Percentiles rank a stretch among this genome's conserved stretches.
Evolutionary conservation across 2,888 invertebrate species (phyloP).

Genomic region (Mythimna impura): DNA sequence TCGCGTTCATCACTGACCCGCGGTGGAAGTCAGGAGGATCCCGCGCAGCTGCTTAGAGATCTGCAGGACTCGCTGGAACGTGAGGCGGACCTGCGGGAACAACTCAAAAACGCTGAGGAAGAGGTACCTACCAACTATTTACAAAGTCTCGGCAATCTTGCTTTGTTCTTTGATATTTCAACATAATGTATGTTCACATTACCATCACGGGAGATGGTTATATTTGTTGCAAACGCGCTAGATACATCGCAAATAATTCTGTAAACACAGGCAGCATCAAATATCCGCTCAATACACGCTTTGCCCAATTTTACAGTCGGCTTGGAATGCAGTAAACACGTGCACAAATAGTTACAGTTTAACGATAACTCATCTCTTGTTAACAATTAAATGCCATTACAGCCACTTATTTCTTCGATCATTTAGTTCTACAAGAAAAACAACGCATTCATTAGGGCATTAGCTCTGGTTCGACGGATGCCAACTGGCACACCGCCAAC

Average conservation of each 20-base stretch:
- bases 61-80: slow-evolving; percentile 97
- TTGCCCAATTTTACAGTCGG: slow-evolving; percentile 31
- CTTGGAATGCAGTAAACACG: slow-evolving; percentile 57
- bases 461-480: slow-evolving; percentile 71
- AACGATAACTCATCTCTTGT: slow-evolving; percentile 67
- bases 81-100: slow-evolving; percentile 98
- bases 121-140: slow-evolving; percentile 91
- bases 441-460: slow-evolving; percentile 82
- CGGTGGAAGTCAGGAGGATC: slow-evolving; percentile 95
- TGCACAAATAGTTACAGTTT: slow-evolving; percentile 58
- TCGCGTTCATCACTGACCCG: slow-evolving; percentile 94
- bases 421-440: slow-evolving; percentile 74
- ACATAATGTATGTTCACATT: slow-evolving; percentile 10
- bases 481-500: slow-evolving; percentile 81
- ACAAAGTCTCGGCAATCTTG: slow-evolving; percentile 8
- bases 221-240: slow-evolving; percentile 23
- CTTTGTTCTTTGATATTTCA: slow-evolving; percentile 24
- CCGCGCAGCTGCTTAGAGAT: slow-evolving; percentile 95
- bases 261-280: slow-evolving; percentile 37
- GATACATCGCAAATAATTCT: slow-evolving; percentile 41
- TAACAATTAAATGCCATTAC: slow-evolving; percentile 68
- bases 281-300: slow-evolving; percentile 30
- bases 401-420: slow-evolving; percentile 69
- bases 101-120: slow-evolving; percentile 97
- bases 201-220: slow-evolving; percentile 13